Evolutionary conservation across 2,113 vertebrate genomes (phyloP).

Genomic region (Phrynosoma blainvillii): DNA sequence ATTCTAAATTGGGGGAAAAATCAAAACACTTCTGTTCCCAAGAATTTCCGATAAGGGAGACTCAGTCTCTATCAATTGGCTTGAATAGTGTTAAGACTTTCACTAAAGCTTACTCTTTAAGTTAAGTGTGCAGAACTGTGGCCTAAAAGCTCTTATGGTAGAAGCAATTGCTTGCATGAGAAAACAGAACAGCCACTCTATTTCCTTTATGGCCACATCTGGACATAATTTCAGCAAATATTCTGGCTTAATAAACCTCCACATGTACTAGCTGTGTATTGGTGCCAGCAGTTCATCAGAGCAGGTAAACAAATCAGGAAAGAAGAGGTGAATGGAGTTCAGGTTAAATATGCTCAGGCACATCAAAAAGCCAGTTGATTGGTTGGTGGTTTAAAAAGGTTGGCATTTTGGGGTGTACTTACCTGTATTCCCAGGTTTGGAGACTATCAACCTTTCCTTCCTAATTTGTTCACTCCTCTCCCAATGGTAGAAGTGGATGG

Average conservation of each 20-base stretch:
- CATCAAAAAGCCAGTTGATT: background rate
- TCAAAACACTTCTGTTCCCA: too few relatives aligned
- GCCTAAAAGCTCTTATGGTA: background rate
- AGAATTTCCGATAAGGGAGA: too few relatives aligned
- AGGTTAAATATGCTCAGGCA: background rate
- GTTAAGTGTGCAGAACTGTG: background rate
- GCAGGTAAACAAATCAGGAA: background rate
- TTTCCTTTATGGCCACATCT: constrained; percentile 6
- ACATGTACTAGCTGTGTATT: background rate
- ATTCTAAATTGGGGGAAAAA: too few relatives aligned
- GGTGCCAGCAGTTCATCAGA: background rate
- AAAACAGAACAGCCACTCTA: constrained; percentile 21
- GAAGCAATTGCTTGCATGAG: background rate
- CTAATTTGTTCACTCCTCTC: background rate
- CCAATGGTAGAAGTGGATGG: background rate
- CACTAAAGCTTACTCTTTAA: background rate
- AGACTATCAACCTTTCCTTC: background rate
- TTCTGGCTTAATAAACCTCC: background rate
- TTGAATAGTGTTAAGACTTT: too few relatives aligned
- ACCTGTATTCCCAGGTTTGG: background rate
- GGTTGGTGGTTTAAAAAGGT: background rate
- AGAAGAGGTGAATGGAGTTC: background rate
- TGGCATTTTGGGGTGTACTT: background rate
- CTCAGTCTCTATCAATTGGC: too few relatives aligned
- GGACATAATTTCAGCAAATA: background rate